Base-by-base conservation (phyloP, 2,797 vertebrate genomes). In the Pygocentrus nattereri region DNA sequence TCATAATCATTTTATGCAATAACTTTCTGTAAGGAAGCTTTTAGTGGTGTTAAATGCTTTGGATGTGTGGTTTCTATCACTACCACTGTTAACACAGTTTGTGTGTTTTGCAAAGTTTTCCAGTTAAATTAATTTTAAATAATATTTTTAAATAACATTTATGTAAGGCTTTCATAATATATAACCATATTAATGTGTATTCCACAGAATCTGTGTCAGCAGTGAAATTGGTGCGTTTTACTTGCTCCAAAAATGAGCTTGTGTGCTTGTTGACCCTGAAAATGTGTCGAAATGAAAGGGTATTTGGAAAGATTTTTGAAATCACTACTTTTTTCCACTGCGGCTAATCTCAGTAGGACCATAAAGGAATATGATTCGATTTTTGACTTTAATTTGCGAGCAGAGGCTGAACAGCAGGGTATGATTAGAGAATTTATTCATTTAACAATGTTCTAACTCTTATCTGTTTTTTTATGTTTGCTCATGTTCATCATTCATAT, bases 391-490 rank as follows among this genome's bases (percentile, higher is more conserved):
- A 67, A 78, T 76, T 78, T 78, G 69, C 6, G 25, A 76, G 38
- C 31, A 23, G 47, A 82, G 68, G 27, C 61, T 25, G n/a, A 67
- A 59, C 50, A 38, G 61, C 34, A 74, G 61, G 69, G 25, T 67
- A 61, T 78, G 69, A 78, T 82, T 78, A 82, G 18, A 30, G 61
- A 82, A 74, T 73, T 23, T 73, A 25, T 50, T 81, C 38, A 47
- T 67, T 58, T 69, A 54, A 25, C 38, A 59, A 49, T n/a, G 18
- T 21, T 72, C 30, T 11, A 31, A 54, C 47, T 52, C n/a, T 47
- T n/a, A 23, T 49, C 25, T 62, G 6, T 61, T 41, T 44, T 38
- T 47, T 21, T n/a, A n/a, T 76, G 27, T 65, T 30, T 76, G n/a
- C 52, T 23, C 4, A 16, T n/a, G 23, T 65, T 49, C 31, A 34